Evolutionary conservation across 2,113 vertebrate genomes (phyloP).

Genomic region (Tricholaema leucomelas): DNA sequence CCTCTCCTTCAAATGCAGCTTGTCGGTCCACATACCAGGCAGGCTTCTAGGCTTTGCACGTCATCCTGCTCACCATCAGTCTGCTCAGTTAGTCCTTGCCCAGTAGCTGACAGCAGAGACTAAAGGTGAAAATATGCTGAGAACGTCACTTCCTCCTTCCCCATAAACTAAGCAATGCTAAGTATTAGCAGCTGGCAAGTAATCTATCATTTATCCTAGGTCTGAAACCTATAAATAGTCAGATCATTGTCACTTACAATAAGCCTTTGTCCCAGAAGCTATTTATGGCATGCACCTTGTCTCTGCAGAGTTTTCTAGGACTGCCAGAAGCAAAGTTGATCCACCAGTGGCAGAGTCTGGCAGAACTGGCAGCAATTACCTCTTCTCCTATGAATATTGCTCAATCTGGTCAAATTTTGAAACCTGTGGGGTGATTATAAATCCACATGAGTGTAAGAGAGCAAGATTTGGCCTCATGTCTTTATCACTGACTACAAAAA

Average conservation of each 20-base stretch:
- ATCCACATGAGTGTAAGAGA: neutral
- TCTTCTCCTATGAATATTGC: neutral
- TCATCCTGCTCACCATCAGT: neutral
- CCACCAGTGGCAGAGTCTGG: neutral
- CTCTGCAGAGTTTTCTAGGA: neutral
- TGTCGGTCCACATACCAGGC: accelerated
- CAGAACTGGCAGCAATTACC: neutral
- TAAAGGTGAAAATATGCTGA: neutral
- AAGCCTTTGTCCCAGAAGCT: slow-evolving; percentile 24
- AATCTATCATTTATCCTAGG: neutral
- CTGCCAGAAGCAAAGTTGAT: neutral
- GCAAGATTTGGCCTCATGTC: neutral
- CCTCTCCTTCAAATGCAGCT: neutral
- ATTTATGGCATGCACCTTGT: neutral
- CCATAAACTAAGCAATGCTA: neutral
- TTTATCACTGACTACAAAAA: neutral
- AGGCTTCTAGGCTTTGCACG: neutral
- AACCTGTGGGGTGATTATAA: neutral
- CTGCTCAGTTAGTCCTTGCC: neutral
- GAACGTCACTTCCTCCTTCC: neutral
- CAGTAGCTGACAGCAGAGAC: neutral
- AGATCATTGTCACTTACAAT: slow-evolving; percentile 28
- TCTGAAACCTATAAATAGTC: slow-evolving; percentile 33
- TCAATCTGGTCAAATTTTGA: neutral
- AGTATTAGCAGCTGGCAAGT: neutral